Evolutionary conservation across 2,888 invertebrate species (phyloP), one percentile per base, ranked within the genome.

Genomic region (Microctonus brassicae): DNA sequence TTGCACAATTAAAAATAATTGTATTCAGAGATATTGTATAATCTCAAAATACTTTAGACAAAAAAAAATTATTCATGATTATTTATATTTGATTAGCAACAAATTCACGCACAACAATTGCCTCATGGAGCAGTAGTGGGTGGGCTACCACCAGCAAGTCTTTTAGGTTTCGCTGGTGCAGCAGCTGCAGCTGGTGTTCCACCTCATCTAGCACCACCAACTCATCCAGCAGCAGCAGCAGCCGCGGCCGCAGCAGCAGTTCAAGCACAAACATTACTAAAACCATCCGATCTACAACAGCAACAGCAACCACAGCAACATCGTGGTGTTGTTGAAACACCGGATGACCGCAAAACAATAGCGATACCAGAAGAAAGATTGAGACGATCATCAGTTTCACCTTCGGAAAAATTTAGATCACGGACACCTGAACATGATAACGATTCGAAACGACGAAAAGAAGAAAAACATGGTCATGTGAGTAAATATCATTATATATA

Each of bases 21-120:
- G n/a, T n/a, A n/a, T n/a, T n/a, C n/a, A n/a, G n/a, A n/a, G n/a
- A n/a, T n/a, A n/a, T n/a, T n/a, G n/a, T n/a, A n/a, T n/a, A n/a
- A n/a, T n/a, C n/a, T n/a, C n/a, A n/a, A n/a, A n/a, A n/a, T n/a
- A n/a, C n/a, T n/a, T n/a, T n/a, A n/a, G n/a, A n/a, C n/a, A n/a
- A n/a, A n/a, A n/a, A n/a, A n/a, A n/a, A n/a, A n/a, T n/a, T n/a
- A n/a, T n/a, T n/a, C 26, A 24, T 24, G 0, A 26, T n/a, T 13
- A n/a, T 24, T 26, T 57, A 13, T 11, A 53, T 69, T 68, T 55
- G 26, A 24, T 22, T 90, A 95, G 95, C 95, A 95, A 92, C 96
- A 96, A 90, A 95, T 96, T 89, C 96, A 96, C 88, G 95, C 95
- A 78, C 94, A 95, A 84, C 95, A 94, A 85, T 91, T 95, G 80